These are phyloP conservation scores for Allygus modestus DNA, from an alignment of 2,888 invertebrate species.

Conservation along the genomic window DNA sequence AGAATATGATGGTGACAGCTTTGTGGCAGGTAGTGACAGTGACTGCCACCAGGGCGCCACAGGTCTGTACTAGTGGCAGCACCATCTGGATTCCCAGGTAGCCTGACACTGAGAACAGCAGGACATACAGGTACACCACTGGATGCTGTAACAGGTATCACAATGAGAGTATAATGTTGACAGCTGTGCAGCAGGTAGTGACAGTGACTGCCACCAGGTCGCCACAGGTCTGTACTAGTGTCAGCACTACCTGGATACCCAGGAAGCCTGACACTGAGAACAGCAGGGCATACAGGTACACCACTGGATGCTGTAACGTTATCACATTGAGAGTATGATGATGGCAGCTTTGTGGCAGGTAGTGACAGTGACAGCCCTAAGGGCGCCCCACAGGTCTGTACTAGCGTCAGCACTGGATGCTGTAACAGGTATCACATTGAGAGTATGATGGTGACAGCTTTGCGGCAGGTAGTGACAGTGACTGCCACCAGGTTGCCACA, in stretches of 20 bases:
- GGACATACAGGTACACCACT: slow-evolving; percentile 89
- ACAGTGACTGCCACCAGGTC: slow-evolving; percentile 97
- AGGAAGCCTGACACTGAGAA: slow-evolving; percentile 94
- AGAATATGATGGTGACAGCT: slow-evolving; percentile 94
- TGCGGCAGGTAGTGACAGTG: no score
- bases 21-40: slow-evolving; percentile 95
- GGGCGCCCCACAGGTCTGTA: slow-evolving; percentile 93
- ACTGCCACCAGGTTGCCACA: no score
- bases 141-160: slow-evolving; percentile 80
- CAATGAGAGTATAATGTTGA: slow-evolving; percentile 95
- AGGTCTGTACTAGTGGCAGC: slow-evolving; percentile 90
- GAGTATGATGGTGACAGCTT: no score
- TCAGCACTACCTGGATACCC: slow-evolving; percentile 95
- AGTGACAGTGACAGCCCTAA: slow-evolving; percentile 95
- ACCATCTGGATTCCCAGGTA: slow-evolving; percentile 97
- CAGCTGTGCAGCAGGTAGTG: slow-evolving; percentile 92
- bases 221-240: slow-evolving; percentile 91
- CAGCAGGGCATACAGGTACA: slow-evolving; percentile 90
- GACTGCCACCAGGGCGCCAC: slow-evolving; percentile 95
- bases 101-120: slow-evolving; percentile 92
- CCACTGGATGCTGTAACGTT: slow-evolving; percentile 80
- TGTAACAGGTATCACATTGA: no score
- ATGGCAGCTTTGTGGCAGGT: slow-evolving; percentile 94
- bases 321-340: slow-evolving; percentile 85
- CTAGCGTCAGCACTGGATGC: no score